Base-by-base conservation (phyloP, 2,888 invertebrate genomes). In the Boloria selene region DNA sequence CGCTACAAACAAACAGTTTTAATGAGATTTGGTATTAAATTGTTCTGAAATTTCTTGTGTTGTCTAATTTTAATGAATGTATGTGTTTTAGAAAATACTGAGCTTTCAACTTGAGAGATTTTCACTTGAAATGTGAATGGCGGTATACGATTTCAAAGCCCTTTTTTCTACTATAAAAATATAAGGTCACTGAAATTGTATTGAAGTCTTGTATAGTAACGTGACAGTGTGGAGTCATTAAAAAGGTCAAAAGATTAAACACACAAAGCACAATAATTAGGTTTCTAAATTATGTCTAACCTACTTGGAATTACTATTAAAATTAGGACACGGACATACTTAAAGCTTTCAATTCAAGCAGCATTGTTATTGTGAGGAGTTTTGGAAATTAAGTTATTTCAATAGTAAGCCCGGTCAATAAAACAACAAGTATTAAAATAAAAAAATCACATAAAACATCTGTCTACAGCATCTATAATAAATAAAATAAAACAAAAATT, bases 1-100 rank as follows among this genome's bases (percentile, higher is more conserved):
- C 78, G 93, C 88, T 93, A 67, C 76, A 72, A 77, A 81, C 81
- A 84, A 65, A 47, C 18, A 61, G 69, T 54, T 61, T 52, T 49
- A 62, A 62, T 55, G 62, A 55, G 62, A 54, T 62, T 18, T 45
- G 7, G 14, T 16, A 17, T 45, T 44, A 31, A 44, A 49, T n/a
- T 17, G 13, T 18, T 38, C 26, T 38, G 6, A 49, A 2, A 2
- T 31, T 22, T 45, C 13, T 49, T 22, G 2, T 49, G 47, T 47
- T 16, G 17, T 14, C 49, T n/a, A 56, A 56, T 22, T 56, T 45
- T 56, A 22, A 45, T 56, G 44, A 44, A 56, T 45, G 13, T 54
- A 17, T 13, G 18, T 22, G 18, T 55, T 55, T 18, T 18, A 13
- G 55, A 50, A 44, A 53, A 47, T 55, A 55, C n/a, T 49, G 42